Percentiles rank a stretch among this genome's conserved stretches.
Evolutionary conservation across 2,888 invertebrate genomes (phyloP).

Genomic region (Tenodera sinensis): DNA sequence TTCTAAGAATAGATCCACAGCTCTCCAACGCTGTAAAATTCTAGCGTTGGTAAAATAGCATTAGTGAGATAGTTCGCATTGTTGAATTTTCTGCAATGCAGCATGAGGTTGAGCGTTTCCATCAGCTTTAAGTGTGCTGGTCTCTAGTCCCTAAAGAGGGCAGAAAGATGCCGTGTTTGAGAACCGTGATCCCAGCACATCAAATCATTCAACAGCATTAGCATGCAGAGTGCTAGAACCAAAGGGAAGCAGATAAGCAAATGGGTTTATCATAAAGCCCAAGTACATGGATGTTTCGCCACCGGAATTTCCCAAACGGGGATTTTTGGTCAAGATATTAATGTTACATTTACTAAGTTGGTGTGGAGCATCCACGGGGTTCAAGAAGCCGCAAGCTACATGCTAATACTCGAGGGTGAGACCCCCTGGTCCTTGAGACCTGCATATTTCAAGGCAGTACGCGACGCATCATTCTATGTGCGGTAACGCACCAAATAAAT

Average conservation of each 20-base stretch:
- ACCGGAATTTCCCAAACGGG: not conserved
- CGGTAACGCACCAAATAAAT: not conserved
- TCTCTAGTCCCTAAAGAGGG: not conserved
- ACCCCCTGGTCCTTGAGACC: not conserved
- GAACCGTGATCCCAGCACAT: not conserved
- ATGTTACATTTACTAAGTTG: not conserved
- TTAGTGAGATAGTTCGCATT: no score
- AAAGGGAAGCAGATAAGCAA: not conserved
- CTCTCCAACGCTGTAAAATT: no score
- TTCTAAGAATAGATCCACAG: no score
- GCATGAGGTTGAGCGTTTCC: no score
- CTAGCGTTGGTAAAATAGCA: no score
- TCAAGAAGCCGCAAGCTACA: not conserved
- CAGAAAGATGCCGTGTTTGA: not conserved
- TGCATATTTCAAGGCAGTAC: not conserved
- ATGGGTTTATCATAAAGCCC: not conserved
- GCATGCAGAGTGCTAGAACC: not conserved
- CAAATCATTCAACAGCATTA: not conserved
- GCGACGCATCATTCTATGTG: not conserved
- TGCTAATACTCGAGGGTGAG: not conserved
- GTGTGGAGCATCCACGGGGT: not conserved
- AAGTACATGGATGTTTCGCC: not conserved
- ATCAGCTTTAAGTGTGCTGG: no score
- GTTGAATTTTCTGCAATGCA: no score
- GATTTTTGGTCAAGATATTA: not conserved